Evolutionary conservation across 2,113 vertebrate genomes (phyloP).

Genomic region (Telmatochromis sp.): DNA sequence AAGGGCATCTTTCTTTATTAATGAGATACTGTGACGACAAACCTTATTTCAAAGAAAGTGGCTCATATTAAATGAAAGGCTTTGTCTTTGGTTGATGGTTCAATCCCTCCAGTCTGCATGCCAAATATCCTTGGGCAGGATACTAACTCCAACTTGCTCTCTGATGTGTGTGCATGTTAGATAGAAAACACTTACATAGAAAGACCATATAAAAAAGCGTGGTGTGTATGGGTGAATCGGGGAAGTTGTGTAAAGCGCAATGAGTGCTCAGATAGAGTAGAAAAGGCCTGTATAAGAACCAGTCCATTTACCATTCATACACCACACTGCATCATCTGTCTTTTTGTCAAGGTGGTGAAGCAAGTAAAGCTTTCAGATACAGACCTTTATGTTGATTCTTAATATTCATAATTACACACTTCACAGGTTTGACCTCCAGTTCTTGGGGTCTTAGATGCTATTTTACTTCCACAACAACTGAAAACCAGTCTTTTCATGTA

Average conservation of each 20-base stretch:
- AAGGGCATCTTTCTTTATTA: background rate
- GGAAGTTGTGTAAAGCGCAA: background rate
- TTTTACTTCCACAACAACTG: background rate
- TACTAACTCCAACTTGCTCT: background rate
- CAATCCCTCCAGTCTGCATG: background rate
- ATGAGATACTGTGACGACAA: background rate
- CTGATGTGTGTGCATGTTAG: background rate
- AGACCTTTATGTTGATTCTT: background rate
- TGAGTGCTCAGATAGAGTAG: background rate
- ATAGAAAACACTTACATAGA: background rate
- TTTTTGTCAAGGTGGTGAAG: background rate
- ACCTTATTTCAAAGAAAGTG: background rate
- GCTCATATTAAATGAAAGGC: background rate
- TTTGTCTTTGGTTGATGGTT: background rate
- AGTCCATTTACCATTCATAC: background rate
- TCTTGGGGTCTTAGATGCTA: background rate
- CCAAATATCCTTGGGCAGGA: background rate
- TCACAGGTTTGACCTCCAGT: background rate
- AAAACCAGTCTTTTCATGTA: background rate
- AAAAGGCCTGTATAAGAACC: background rate
- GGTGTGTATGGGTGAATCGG: background rate
- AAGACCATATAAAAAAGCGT: fast-evolving
- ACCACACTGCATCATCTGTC: background rate
- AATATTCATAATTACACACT: background rate
- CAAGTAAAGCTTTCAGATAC: background rate